Conservation (phyloP, 1,140 invertebrate species). For the Papilio aristodemus region DNA sequence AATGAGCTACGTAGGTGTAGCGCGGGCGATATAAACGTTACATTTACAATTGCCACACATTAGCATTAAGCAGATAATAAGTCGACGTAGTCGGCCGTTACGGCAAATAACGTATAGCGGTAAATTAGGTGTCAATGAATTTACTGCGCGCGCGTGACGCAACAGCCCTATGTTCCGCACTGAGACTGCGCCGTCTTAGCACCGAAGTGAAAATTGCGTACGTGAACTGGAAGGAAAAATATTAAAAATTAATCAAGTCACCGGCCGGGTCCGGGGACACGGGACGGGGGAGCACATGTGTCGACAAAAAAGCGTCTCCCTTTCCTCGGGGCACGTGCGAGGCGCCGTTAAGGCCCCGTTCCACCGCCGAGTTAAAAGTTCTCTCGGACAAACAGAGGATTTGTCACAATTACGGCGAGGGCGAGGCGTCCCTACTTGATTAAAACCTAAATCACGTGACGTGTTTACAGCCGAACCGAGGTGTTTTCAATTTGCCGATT, state of each 20-base stretch:
- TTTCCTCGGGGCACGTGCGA: conserved; percentile 62
- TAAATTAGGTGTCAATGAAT: conserved; percentile 54
- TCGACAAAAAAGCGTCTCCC: conserved; percentile 76
- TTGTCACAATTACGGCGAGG: conserved; percentile 78
- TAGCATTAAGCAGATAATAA: conserved; percentile 65
- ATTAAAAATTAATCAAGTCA: conserved; percentile 79
- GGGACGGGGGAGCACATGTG: conserved; percentile 68
- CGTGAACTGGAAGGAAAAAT: conserved; percentile 79
- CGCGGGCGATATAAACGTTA: conserved; percentile 73
- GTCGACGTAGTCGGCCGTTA: conserved; percentile 43
- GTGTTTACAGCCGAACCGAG: conserved; percentile 78
- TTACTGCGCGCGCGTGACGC: conserved; percentile 54
- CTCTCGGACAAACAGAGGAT: conserved; percentile 79
- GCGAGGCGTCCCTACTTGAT: conserved; percentile 76
- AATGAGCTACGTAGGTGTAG: conserved; percentile 78
- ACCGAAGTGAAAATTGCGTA: conserved; percentile 78
- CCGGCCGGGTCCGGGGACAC: conserved; percentile 40
- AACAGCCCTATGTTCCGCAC: conserved; percentile 44
- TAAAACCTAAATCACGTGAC: conserved; percentile 81
- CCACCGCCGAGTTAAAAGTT: conserved; percentile 75
- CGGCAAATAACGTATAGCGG: conserved; percentile 46
- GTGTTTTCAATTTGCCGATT: conserved; percentile 79
- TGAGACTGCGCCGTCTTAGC: conserved; percentile 54
- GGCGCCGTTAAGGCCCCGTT: conserved; percentile 65
- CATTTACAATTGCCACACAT: conserved; percentile 61